Evolutionary conservation across 2,888 invertebrate species (phyloP), one percentile per base, ranked within the genome.

Genomic region (Synanthedon vespiformis): DNA sequence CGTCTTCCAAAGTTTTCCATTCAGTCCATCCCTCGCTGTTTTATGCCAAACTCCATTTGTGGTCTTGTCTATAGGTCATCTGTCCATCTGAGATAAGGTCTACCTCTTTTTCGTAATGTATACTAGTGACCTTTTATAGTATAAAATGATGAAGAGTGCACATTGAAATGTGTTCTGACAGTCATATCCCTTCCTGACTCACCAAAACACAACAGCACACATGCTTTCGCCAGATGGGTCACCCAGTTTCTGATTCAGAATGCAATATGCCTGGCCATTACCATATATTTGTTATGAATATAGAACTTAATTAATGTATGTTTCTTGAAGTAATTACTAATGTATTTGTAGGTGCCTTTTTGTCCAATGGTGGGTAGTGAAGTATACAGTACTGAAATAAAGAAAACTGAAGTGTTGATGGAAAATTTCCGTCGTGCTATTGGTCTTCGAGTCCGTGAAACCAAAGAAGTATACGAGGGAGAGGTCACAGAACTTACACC

Each of bases 381-480:
- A 80, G 99, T 99, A 0, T 99, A 95, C 83, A 99, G 99, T 64
- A 94, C 96, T 40, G 99, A 99, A 84, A 98, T 99, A 27, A 99
- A 99, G 77, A 99, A 99, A 77, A 99, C 99, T 0, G 99, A 99
- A 86, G 98, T 99, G 0, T 86, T 99, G 3, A 99, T 99, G 99
- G 99, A 99, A 76, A 99, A 99, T 72, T 99, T 99, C 72, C 89
- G 99, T 3, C 89, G 99, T 56, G 98, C 99, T 0, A 99, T 99
- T 70, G 99, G 99, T n/a, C 84, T 95, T 11, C 89, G 96, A 65
- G 96, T 96, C 48, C 91, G 95, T 54, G 99, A 99, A 84, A 97
- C 96, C 0, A 99, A 99, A 75, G 99, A 99, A 80, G 99, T 99
- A 0, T 99, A 99, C 75, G 99, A 99, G 81, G 99, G 99, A 10